These are phyloP conservation scores for Psephotus haematonotus DNA, from an alignment of 2,113 vertebrate genomes.

Conservation along the genomic window DNA sequence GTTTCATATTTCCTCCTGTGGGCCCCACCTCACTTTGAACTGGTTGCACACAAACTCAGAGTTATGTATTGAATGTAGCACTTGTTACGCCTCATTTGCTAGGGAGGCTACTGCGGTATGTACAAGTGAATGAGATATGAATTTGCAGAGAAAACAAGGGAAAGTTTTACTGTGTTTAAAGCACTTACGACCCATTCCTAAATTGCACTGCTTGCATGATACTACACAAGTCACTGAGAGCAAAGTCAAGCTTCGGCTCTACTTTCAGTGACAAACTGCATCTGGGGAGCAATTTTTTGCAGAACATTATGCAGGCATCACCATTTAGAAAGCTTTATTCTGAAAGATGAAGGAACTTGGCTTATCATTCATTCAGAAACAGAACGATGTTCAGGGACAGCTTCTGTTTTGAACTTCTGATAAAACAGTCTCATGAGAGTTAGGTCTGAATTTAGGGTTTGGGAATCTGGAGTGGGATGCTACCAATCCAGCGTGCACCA, in stretches of 20 bases:
- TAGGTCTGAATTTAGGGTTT: not conserved
- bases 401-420: not conserved
- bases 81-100: not conserved
- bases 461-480: not conserved
- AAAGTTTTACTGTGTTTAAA: not conserved
- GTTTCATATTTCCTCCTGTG: not conserved
- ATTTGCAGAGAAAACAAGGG: not conserved
- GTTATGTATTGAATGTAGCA: not conserved
- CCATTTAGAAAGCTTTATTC: not conserved
- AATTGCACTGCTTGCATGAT: not conserved
- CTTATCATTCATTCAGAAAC: not conserved
- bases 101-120: not conserved
- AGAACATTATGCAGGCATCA: not conserved
- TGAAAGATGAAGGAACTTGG: not conserved
- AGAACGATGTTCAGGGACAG: not conserved
- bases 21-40: not conserved
- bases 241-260: not conserved
- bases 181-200: not conserved
- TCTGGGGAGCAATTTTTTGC: not conserved
- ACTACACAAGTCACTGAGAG: not conserved
- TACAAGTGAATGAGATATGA: not conserved
- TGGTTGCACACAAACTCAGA: not conserved
- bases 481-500: rapidly evolving
- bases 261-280: not conserved
- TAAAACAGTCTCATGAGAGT: not conserved